A percentile compares a stretch with the other conserved stretches of the same genome.
Evolutionary conservation across 2,888 invertebrate species (phyloP).

Genomic region (Drosophila borealis): DNA sequence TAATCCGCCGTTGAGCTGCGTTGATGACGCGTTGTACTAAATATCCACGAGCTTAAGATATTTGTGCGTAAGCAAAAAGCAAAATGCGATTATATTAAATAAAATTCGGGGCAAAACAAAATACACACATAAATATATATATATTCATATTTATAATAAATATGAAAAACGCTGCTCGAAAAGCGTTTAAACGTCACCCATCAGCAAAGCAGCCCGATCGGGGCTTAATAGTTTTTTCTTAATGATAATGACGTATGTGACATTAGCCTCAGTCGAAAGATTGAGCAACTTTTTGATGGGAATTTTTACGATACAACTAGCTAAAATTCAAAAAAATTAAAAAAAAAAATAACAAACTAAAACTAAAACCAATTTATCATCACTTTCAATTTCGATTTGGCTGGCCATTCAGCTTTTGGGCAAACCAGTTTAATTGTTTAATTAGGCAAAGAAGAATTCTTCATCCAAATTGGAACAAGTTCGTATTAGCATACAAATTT

Average conservation of each 20-base stretch:
- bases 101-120: conserved; percentile 47
- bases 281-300: conserved; percentile 23
- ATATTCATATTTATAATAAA: neutral
- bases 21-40: conserved; percentile 46
- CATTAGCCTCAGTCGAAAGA: conserved; percentile 11
- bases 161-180: conserved; percentile 23
- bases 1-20: conserved; percentile 53
- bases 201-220: no score
- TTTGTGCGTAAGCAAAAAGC: conserved; percentile 37
- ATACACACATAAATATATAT: neutral
- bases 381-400: conserved; percentile 59
- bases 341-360: conserved; percentile 17
- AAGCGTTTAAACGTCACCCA: conserved; percentile 41
- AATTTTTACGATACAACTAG: conserved; percentile 21
- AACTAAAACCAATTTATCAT: conserved; percentile 60
- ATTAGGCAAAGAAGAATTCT: conserved; percentile 65
- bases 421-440: conserved; percentile 69
- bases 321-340: conserved; percentile 7
- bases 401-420: conserved; percentile 40
- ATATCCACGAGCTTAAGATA: conserved; percentile 57
- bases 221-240: neutral
- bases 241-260: conserved; percentile 39
- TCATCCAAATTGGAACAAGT: conserved; percentile 42
- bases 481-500: conserved; percentile 67
- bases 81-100: conserved; percentile 52